Base-by-base conservation (phyloP, 1,140 invertebrate genomes). In the Dendrolimus kikuchii region DNA sequence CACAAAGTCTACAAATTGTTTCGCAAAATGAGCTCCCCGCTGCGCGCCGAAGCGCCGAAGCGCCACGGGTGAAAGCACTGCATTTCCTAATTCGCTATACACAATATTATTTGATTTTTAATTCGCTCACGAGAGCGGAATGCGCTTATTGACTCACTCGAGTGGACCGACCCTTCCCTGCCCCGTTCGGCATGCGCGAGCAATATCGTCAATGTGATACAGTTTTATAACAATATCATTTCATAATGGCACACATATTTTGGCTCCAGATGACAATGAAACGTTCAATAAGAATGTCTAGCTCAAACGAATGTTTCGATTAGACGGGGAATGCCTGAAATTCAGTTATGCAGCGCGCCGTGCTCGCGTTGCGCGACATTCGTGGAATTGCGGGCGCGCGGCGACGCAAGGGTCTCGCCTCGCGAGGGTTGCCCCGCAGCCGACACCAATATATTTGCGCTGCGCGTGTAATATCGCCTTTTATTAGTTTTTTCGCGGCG, bases 51-150 rank as follows among this genome's bases (percentile, higher is more conserved):
- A 23, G 23, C 23, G 23, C 23, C 23, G 23, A 23, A 23, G 23
- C 23, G 23, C 23, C 23, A 23, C 23, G 23, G 23, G 3, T 23
- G 23, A 23, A 23, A 23, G 23, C 23, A 23, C 23, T 23, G 45
- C 38, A 46, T 46, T 10, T 43, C 41, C 60, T 78, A 77, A 81
- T 79, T 77, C 71, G 75, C 64, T 69, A 65, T 66, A 71, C 77
- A 76, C 77, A 73, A 73, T 76, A 79, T 81, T 84, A 81, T 84
- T 84, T 81, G 76, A 84, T 84, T 81, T 84, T 80, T 77, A 81
- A 84, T 84, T 84, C 53, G 66, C 64, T 55, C 75, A 64, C 72
- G 66, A 72, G 64, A 57, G 50, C 51, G 74, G 76, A 74, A 74
- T 78, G 71, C 59, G 64, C 71, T 77, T 76, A 80, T 78, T 74